Conservation (phyloP, 2,797 vertebrate genomes). For the Octomys mimax region DNA sequence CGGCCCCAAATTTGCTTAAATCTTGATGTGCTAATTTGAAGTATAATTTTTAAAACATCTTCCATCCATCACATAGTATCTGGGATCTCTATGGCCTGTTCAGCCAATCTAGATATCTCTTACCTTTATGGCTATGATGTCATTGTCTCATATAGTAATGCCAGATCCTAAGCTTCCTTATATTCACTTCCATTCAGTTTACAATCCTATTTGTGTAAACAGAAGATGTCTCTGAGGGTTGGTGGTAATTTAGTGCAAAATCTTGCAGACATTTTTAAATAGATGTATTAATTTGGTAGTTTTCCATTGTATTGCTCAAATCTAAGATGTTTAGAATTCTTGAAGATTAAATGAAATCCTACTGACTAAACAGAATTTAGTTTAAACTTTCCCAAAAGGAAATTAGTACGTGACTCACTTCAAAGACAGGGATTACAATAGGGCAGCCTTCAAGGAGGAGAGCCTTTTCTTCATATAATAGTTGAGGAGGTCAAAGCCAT, state of each 20-base stretch:
- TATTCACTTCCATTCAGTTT: constrained; percentile 14
- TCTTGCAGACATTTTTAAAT: background rate
- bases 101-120: background rate
- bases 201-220: background rate
- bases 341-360: constrained; percentile 49
- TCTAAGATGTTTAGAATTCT: background rate
- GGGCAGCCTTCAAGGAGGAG: background rate
- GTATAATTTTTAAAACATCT: background rate
- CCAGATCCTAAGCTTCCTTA: background rate
- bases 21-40: background rate
- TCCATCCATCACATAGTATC: background rate
- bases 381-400: constrained; percentile 74
- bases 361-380: constrained; percentile 30
- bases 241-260: background rate
- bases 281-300: background rate
- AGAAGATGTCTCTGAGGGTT: background rate
- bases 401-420: constrained; percentile 80
- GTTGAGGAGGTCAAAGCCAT: constrained; percentile 77
- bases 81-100: background rate
- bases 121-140: background rate
- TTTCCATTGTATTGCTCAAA: constrained; percentile 13
- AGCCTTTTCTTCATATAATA: constrained; percentile 55
- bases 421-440: constrained; percentile 72
- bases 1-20: background rate
- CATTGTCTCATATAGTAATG: background rate